Conservation (phyloP, 2,797 vertebrate species). For the Steatocranus sp. region DNA sequence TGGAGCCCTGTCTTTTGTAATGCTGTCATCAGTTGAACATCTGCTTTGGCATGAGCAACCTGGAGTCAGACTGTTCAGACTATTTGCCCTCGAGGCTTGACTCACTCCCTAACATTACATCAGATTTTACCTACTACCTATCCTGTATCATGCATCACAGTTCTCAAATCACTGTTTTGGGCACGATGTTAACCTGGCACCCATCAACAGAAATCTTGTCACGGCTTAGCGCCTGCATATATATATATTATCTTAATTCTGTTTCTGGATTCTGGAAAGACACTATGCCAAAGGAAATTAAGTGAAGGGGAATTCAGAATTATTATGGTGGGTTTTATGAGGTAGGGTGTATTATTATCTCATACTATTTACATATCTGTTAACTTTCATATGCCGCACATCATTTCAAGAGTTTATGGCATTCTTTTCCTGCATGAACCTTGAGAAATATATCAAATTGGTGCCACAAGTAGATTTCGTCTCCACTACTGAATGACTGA, state of each 20-base stretch:
- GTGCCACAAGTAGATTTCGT: conserved; percentile 62
- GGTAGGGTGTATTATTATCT: conserved; percentile 46
- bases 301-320: conserved; percentile 18
- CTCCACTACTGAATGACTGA: conserved; percentile 69
- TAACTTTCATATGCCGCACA: neutral
- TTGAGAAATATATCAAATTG: conserved; percentile 59
- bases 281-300: conserved; percentile 8
- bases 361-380: conserved; percentile 37
- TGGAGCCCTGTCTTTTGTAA: conserved; percentile 42
- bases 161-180: conserved; percentile 63
- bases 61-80: conserved; percentile 59
- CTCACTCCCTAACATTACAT: conserved; percentile 70
- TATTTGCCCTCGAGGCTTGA: conserved; percentile 58
- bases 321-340: conserved; percentile 2
- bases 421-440: conserved; percentile 18
- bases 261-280: conserved; percentile 31
- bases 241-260: conserved; percentile 36
- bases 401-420: conserved; percentile 22
- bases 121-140: conserved; percentile 65
- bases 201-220: conserved; percentile 64
- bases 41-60: conserved; percentile 69
- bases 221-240: conserved; percentile 30
- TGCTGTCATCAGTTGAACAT: conserved; percentile 68
- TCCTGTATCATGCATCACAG: conserved; percentile 61
- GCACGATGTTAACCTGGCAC: conserved; percentile 56